phyloP scores from a whole-genome alignment of 1,140 invertebrate species.

The Drosophila jambulina region DNA sequence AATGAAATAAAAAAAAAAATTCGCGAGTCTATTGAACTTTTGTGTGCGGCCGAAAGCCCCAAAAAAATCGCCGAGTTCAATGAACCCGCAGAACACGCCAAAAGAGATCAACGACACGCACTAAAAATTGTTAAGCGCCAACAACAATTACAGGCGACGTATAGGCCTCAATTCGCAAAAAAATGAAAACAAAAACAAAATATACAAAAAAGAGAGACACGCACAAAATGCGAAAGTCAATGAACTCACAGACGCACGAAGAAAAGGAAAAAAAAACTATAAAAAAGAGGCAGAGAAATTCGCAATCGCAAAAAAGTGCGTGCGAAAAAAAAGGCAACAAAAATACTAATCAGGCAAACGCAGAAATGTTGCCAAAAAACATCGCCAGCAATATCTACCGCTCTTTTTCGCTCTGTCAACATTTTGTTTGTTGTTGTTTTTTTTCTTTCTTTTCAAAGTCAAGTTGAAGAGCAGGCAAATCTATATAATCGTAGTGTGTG shows the following conservation, averaged over 20 bases:
- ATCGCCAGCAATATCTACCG: constrained; percentile 12
- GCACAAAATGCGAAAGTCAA: constrained; percentile 64
- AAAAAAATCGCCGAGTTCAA: constrained; percentile 60
- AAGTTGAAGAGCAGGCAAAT: constrained; percentile 75
- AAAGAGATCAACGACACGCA: constrained; percentile 83
- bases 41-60: constrained; percentile 39
- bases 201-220: constrained; percentile 39
- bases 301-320: constrained; percentile 45
- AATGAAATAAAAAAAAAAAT: constrained; percentile 35
- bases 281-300: constrained; percentile 40
- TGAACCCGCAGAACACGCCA: constrained; percentile 46
- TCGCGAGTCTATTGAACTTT: constrained; percentile 81
- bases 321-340: constrained; percentile 16
- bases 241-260: constrained; percentile 51
- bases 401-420: constrained; percentile 55
- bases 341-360: not conserved
- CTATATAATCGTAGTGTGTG: not conserved
- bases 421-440: constrained; percentile 19
- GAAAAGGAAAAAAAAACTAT: not conserved
- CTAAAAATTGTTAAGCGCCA: constrained; percentile 45
- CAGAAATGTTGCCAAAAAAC: constrained; percentile 73
- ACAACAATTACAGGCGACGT: constrained; percentile 41
- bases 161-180: constrained; percentile 65
- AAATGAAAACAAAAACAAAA: constrained; percentile 35
- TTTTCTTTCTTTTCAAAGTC: constrained; percentile 68